Evolutionary conservation across 2,888 invertebrate genomes (phyloP).

Genomic region (Fabriciana adippe): DNA sequence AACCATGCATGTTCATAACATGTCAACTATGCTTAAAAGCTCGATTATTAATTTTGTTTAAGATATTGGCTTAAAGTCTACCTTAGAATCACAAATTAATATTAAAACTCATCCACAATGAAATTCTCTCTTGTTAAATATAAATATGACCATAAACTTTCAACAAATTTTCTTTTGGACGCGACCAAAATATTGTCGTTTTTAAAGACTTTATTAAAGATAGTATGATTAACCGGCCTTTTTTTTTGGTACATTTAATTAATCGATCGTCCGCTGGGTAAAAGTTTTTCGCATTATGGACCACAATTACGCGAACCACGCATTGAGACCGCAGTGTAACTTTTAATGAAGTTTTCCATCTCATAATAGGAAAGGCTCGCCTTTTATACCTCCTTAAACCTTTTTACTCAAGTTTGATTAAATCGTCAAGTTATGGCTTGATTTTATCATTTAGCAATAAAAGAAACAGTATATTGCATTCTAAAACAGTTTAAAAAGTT

Average conservation of each 20-base stretch:
- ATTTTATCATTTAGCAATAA: constrained; percentile 3
- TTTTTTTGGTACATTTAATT: constrained; percentile 57
- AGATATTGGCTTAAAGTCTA: no score
- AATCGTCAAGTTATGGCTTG: background rate
- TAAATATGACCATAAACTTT: background rate
- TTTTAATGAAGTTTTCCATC: constrained; percentile 43
- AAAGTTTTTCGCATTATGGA: constrained; percentile 49
- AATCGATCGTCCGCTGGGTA: constrained; percentile 46
- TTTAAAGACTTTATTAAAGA: constrained; percentile 20
- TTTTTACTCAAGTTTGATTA: constrained; percentile 12
- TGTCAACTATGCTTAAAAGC: no score
- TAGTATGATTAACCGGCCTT: constrained; percentile 59
- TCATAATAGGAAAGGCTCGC: constrained; percentile 18
- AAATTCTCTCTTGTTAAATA: no score
- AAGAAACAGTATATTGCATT: background rate
- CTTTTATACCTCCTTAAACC: constrained; percentile 10
- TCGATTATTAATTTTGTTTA: no score
- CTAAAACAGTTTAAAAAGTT: no score
- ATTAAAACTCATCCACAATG: no score
- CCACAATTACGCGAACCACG: constrained; percentile 42
- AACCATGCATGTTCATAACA: no score
- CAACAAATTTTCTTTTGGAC: constrained; percentile 15
- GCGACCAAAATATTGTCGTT: constrained; percentile 7
- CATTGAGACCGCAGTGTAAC: constrained; percentile 50
- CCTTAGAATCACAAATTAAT: no score